Conservation (phyloP, 2,888 invertebrate species). For the Ashinkailepas kermadecensis region DNA sequence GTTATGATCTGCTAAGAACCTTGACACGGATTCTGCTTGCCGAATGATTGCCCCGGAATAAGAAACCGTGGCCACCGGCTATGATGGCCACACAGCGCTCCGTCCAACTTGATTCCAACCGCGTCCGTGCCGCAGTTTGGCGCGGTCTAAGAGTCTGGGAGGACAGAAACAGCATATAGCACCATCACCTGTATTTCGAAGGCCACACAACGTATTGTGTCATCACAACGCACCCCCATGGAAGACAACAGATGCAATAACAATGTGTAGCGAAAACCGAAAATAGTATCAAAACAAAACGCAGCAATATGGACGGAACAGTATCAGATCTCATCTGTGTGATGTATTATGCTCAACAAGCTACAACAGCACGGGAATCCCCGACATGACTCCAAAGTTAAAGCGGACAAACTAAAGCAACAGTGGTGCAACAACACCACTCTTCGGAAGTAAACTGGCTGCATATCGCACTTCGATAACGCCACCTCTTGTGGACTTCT, state of each 20-base stretch:
- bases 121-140: too few relatives aligned
- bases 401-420: background rate
- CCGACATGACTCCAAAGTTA: background rate
- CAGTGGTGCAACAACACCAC: background rate
- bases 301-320: background rate
- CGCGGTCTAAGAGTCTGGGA: too few relatives aligned
- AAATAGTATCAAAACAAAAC: background rate
- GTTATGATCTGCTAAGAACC: too few relatives aligned
- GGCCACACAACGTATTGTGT: background rate
- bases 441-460: background rate
- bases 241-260: background rate
- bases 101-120: too few relatives aligned
- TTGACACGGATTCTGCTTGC: too few relatives aligned
- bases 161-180: too few relatives aligned
- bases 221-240: background rate
- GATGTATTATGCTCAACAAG: background rate
- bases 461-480: background rate
- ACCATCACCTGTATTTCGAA: conserved; percentile 2
- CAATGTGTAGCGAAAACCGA: background rate
- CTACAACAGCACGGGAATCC: background rate
- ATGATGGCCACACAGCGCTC: too few relatives aligned
- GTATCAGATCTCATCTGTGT: background rate
- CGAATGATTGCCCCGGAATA: too few relatives aligned
- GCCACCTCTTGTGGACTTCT: background rate
- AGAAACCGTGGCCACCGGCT: too few relatives aligned